Base-by-base conservation (phyloP, 2,113 vertebrate genomes). In the Murina feae region DNA sequence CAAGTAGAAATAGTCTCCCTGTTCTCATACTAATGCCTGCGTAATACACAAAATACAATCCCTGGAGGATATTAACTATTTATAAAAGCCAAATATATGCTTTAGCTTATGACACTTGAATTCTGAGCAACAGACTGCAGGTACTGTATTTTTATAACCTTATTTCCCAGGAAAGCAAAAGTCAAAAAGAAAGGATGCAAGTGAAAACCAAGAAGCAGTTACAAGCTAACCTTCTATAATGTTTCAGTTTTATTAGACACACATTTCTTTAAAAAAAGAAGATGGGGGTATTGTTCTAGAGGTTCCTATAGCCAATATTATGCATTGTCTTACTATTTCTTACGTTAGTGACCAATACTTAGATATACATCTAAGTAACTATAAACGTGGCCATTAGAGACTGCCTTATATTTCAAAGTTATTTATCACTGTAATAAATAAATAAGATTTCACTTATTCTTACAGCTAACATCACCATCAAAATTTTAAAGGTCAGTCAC, bases 41-140 rank as follows among this genome's bases (percentile, higher is more conserved):
- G 2, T 42, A 85, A 51, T 28, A 75, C 30, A 89, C n/a, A 75
- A 75, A 89, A 75, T 47, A 89, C 7, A 89, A 69, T 69, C 42
- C 30, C 12, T 37, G n/a, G 37, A 85, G 35, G 80, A 75, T 68
- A 81, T 76, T 35, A 92, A 86, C 35, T 75, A 76, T 63, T 89
- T 69, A 68, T 75, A 69, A 92, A 94, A 86, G 75, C 35, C 35
- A 76, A 76, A 86, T 25, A 47, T 25, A 75, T 39, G 30, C 66
- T 94, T 96, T 75, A 94, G 75, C 30, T 42, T 81, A 51, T 69
- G 21, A 66, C n/a, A 75, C 72, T 39, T 76, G 13, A 49, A 32
- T 86, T 86, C 86, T 76, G 90, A 96, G 25, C 58, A 81, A 80
- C 49, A 86, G 39, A 20, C n/a, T 81, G 4, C 32, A 89, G 69